Conservation (phyloP, 2,113 vertebrate species). For the Petromus typicus region DNA sequence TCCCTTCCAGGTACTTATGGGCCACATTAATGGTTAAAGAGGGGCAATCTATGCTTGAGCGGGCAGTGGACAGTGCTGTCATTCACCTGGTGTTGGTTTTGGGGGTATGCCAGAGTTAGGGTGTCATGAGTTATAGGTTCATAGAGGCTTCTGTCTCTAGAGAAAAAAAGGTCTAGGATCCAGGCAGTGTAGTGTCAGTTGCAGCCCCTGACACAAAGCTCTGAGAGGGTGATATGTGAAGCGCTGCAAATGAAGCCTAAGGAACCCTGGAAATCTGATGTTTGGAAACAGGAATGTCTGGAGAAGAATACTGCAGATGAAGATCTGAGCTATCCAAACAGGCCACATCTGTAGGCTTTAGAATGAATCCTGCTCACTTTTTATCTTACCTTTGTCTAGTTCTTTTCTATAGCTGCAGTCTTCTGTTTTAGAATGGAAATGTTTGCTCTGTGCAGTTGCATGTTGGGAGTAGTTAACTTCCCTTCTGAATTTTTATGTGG, state of each 20-base stretch:
- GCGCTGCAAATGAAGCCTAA: background rate
- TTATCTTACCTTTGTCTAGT: background rate
- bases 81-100: background rate
- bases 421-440: no score
- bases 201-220: background rate
- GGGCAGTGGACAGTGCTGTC: background rate
- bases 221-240: background rate
- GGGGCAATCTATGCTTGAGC: background rate
- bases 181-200: background rate
- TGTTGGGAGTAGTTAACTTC: no score
- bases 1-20: background rate
- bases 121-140: background rate
- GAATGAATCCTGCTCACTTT: background rate
- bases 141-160: background rate
- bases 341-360: background rate
- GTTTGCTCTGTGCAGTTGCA: no score
- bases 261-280: background rate
- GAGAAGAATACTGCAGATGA: background rate
- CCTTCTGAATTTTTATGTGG: background rate
- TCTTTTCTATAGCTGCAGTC: background rate
- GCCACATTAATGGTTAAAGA: background rate
- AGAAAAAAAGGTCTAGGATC: background rate
- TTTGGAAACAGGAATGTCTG: background rate
- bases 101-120: background rate
- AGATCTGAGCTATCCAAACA: background rate